Conservation (phyloP, 2,888 invertebrate genomes). For the Sarcophaga rosellei region DNA sequence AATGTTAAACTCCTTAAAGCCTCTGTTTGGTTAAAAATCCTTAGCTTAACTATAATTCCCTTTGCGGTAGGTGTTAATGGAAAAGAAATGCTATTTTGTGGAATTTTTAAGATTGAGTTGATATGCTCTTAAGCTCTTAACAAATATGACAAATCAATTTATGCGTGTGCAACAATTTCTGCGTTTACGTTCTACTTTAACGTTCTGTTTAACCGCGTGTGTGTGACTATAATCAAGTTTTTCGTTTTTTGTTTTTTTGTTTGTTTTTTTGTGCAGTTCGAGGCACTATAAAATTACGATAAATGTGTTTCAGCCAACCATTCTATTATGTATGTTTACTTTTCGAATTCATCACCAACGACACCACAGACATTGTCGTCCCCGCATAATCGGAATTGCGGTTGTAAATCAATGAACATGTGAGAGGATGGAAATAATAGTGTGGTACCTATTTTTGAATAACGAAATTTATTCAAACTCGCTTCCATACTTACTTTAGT, state of each 20-base stretch:
- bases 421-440: not conserved
- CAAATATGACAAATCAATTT: constrained; percentile 51
- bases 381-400: not conserved
- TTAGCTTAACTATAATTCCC: not conserved
- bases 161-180: constrained; percentile 13
- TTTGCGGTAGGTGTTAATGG: not conserved
- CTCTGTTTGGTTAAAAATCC: not conserved
- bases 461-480: not conserved
- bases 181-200: not conserved
- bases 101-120: not conserved
- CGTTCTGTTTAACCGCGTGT: not conserved
- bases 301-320: constrained; percentile 14
- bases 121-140: constrained; percentile 11
- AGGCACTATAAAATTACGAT: constrained; percentile 46
- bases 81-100: not conserved
- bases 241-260: too few relatives aligned
- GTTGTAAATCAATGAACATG: not conserved
- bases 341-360: constrained; percentile 3
- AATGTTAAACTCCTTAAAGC: not conserved
- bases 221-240: constrained; percentile 41
- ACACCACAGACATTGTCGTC: not conserved
- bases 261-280: constrained; percentile 36
- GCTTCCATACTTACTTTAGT: not conserved
- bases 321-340: constrained; percentile 14
- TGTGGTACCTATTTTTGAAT: not conserved